Percentiles rank a stretch among this genome's conserved stretches.
These are phyloP conservation scores for Gorsachius magnificus DNA, from an alignment of 2,797 vertebrate species.

Conservation along the genomic window DNA sequence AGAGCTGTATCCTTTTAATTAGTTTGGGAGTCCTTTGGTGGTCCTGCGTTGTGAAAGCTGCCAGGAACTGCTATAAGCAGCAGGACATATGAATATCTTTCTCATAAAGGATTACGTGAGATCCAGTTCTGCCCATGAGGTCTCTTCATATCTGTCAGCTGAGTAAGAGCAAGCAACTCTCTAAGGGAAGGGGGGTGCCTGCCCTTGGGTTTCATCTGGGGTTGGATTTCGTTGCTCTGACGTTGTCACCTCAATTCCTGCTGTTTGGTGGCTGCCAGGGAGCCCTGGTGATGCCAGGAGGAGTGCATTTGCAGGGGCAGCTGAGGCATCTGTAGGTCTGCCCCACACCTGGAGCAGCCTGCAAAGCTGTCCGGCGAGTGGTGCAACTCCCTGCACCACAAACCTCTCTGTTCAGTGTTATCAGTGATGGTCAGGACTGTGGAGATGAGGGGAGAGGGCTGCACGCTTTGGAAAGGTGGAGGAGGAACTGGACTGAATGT, in stretches of 20 bases:
- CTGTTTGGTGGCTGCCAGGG: not conserved
- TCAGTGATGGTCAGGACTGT: not conserved
- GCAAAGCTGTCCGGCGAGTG: not conserved
- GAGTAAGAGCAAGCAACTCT: not conserved
- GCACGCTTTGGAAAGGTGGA: not conserved
- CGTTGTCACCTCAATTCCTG: not conserved
- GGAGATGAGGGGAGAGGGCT: not conserved
- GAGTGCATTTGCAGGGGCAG: not conserved
- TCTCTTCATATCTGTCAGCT: not conserved
- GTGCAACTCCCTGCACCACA: rapidly evolving
- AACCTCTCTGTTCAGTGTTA: not conserved
- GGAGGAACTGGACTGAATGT: not conserved
- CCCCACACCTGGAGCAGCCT: not conserved
- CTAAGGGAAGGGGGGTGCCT: not conserved
- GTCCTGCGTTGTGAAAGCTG: not conserved
- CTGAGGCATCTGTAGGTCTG: not conserved
- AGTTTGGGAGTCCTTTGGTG: not conserved
- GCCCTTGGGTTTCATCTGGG: not conserved
- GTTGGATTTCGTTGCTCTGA: not conserved
- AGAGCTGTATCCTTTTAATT: conserved; percentile 11
- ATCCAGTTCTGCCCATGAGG: not conserved
- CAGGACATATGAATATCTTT: not conserved
- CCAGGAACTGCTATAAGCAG: not conserved
- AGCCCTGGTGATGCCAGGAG: not conserved
- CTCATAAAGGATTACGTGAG: not conserved